Conservation (phyloP, 2,113 vertebrate genomes). For the Elephantulus edwardii region DNA sequence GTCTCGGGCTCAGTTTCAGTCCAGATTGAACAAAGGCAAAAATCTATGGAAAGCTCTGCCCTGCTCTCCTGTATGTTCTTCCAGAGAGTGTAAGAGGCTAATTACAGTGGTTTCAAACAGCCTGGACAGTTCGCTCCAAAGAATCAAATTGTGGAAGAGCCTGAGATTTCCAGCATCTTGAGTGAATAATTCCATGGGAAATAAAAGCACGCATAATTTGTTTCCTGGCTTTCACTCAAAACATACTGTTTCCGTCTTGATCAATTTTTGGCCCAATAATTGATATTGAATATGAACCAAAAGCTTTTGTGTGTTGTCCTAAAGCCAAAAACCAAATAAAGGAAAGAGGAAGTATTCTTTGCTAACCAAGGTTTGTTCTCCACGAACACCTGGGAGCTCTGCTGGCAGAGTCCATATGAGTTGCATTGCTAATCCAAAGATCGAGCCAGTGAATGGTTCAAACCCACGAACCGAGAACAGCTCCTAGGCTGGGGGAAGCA, state of each 20-base stretch:
- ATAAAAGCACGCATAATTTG: neutral
- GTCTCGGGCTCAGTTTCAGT: neutral
- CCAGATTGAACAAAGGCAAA: neutral
- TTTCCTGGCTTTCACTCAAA: slow-evolving; percentile 34
- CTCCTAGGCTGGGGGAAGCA: too few species aligned
- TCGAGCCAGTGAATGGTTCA: too few species aligned
- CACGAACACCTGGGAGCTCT: neutral
- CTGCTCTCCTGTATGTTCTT: neutral
- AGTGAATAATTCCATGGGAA: slow-evolving; percentile 11
- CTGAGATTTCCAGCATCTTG: neutral
- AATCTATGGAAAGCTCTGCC: neutral
- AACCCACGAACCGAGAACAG: too few species aligned
- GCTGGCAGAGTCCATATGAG: too few species aligned
- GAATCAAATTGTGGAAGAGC: rapidly evolving
- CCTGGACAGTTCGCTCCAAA: neutral
- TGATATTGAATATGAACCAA: neutral
- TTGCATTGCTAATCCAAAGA: too few species aligned
- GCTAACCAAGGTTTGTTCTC: neutral
- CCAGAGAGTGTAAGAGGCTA: neutral
- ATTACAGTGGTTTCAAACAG: neutral
- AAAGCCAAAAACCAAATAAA: neutral
- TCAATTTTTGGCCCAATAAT: neutral
- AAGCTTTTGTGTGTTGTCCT: neutral
- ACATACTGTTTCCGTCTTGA: neutral
- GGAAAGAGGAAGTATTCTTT: neutral